Base-by-base conservation (phyloP, 92 coral and sea anemone species). In the Heteractis magnifica region DNA sequence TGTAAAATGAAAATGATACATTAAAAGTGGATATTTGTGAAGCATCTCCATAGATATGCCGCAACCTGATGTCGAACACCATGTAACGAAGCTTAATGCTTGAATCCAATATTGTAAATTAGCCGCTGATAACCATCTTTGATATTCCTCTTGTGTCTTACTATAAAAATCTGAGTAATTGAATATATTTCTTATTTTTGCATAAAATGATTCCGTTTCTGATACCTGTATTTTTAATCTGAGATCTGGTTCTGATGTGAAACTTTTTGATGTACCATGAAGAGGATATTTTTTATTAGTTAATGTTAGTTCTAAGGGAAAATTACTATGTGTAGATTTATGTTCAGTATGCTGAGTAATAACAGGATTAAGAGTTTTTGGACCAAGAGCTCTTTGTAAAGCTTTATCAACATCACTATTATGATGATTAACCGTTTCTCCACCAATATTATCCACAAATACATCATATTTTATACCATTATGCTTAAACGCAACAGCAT, bases 1-100 rank as follows among this genome's bases (percentile, higher is more conserved):
- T n/a, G 87, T 90, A 64, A 90, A 87, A 14, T 87, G 82, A 3
- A 87, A 86, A 51, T 90, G 91, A 48, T 87, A 87, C 70, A 50
- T 70, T 16, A 75, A 68, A 13, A 84, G 10, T 0, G 82, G 74
- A 52, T 64, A n/a, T n/a, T n/a, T 77, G 4, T 82, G 12, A 15
- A 64, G 34, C 13, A 82, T 71, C 15, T 52, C 81, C 26, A 75
- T 51, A 1, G 85, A 77, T 4, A 86, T 56, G 1, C 93, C 90
- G 53, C 88, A 83, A 6, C 88, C 89, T 1, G 65, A 20, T 0
- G 89, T 87, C 0, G 89, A 85, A 50, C 89, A 87, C 84, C 84
- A 87, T 13, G 76, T 11, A 3, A 89, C 91, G 50, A 90, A 87
- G 51, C 84, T 77, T 1, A 90, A 87, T 50, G 77, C 84, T 77